Evolutionary conservation across 1,140 invertebrate species (phyloP).

Genomic region (Drosophila equinoxialis): DNA sequence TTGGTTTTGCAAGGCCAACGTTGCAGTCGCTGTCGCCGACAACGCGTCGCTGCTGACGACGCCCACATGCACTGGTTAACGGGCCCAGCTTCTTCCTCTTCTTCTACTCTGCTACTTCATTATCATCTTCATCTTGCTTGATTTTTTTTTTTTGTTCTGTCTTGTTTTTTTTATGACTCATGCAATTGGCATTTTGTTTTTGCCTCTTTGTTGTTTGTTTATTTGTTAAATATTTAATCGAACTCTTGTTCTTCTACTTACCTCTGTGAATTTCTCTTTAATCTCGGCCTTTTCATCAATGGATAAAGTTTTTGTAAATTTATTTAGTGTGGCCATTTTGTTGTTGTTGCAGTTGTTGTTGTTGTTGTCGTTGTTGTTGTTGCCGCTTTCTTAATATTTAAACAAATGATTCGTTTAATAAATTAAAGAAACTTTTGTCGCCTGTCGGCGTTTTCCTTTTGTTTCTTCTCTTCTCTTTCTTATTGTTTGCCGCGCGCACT

Average conservation of each 20-base stretch:
- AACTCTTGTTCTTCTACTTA: slow-evolving; percentile 49
- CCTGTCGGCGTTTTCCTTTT: slow-evolving; percentile 27
- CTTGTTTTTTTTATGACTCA: slow-evolving; percentile 50
- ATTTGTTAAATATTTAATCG: neutral
- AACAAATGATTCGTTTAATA: slow-evolving; percentile 45
- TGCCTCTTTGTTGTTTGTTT: slow-evolving; percentile 21
- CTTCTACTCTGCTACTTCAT: slow-evolving; percentile 23
- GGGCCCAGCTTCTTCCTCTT: slow-evolving; percentile 25
- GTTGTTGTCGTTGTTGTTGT: slow-evolving; percentile 25
- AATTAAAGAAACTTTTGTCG: slow-evolving; percentile 14
- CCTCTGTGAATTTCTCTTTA: slow-evolving; percentile 82
- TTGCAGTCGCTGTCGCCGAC: slow-evolving; percentile 37
- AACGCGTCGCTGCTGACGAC: slow-evolving; percentile 41
- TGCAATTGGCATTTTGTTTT: slow-evolving; percentile 62
- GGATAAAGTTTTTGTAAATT: slow-evolving; percentile 81
- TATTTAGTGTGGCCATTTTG: slow-evolving; percentile 79
- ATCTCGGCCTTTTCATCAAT: slow-evolving; percentile 82
- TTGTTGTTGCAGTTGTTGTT: too few relatives aligned
- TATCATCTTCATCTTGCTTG: neutral
- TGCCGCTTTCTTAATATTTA: slow-evolving; percentile 53
- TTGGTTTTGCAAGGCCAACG: slow-evolving; percentile 68
- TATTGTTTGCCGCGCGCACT: slow-evolving; percentile 18
- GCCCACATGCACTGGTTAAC: slow-evolving; percentile 77
- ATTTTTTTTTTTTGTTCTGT: neutral
- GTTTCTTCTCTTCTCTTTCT: slow-evolving; percentile 18